These are phyloP conservation scores for Fistularia commersonii DNA, from an alignment of 2,797 vertebrate genomes.

Conservation along the genomic window DNA sequence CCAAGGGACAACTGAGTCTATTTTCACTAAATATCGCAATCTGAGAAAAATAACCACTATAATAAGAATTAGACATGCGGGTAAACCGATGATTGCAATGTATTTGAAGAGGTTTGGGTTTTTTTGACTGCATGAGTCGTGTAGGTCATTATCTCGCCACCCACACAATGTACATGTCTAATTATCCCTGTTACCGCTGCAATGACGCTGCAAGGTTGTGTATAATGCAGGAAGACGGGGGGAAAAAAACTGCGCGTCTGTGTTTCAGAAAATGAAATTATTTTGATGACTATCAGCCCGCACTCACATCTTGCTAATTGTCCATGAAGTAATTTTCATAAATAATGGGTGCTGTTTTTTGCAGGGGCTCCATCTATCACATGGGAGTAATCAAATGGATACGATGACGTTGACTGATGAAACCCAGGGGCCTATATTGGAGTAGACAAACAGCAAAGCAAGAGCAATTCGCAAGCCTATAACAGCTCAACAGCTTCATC, in stretches of 20 bases:
- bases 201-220: slow-evolving; percentile 11
- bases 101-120: too few species aligned
- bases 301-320: slow-evolving; percentile 56
- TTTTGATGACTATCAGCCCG: slow-evolving; percentile 42
- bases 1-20: too few species aligned
- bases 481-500: background rate
- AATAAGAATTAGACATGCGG: too few species aligned
- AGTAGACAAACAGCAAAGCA: slow-evolving; percentile 13
- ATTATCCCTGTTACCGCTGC: slow-evolving; percentile 20
- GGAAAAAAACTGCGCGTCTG: slow-evolving; percentile 22
- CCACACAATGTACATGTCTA: background rate
- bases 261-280: slow-evolving; percentile 40
- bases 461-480: slow-evolving; percentile 8
- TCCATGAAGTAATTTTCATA: slow-evolving; percentile 64
- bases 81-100: too few species aligned
- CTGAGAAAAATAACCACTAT: too few species aligned
- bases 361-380: slow-evolving; percentile 48
- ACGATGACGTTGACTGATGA: slow-evolving; percentile 49
- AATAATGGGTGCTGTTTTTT: slow-evolving; percentile 62
- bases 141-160: too few species aligned
- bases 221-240: slow-evolving; percentile 3
- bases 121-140: too few species aligned
- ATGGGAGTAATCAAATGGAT: slow-evolving; percentile 57
- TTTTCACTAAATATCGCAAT: too few species aligned
- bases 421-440: slow-evolving; percentile 12